A percentile compares a stretch with the other conserved stretches of the same genome.
phyloP scores from a whole-genome alignment of 2,888 invertebrate species.

The Netelia inedita region DNA sequence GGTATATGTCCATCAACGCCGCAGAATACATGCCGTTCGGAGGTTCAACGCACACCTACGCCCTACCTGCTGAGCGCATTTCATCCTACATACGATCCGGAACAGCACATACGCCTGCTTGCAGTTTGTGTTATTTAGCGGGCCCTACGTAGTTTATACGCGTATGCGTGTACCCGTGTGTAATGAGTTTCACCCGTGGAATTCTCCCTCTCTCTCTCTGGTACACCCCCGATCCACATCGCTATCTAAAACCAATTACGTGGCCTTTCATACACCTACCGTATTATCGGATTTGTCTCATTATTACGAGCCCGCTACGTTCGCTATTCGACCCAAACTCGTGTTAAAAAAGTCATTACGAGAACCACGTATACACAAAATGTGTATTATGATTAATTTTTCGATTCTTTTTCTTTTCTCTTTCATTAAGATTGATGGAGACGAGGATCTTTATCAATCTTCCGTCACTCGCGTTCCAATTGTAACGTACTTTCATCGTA shows the following conservation, averaged over 20 bases:
- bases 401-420: no score
- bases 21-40: constrained; percentile 55
- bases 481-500: no score
- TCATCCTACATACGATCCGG: constrained; percentile 29
- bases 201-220: constrained; percentile 13
- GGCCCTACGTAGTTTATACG: background rate
- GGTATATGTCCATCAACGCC: constrained; percentile 68
- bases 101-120: constrained; percentile 40
- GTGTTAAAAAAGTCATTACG: no score
- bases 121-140: constrained; percentile 44
- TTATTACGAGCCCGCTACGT: constrained; percentile 13
- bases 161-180: constrained; percentile 16
- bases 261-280: constrained; percentile 24
- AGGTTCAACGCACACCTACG: background rate
- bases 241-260: constrained; percentile 60
- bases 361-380: no score
- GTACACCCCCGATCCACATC: background rate
- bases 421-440: no score
- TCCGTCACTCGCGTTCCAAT: no score
- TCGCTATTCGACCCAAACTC: constrained; percentile 11
- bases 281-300: constrained; percentile 47
- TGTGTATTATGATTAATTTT: no score
- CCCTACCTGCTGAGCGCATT: constrained; percentile 28
- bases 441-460: no score
- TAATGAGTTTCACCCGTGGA: constrained; percentile 60